Evolutionary conservation across 2,113 vertebrate species (phyloP), one percentile per base, ranked within the genome.

Genomic region (Percina caprodes): DNA sequence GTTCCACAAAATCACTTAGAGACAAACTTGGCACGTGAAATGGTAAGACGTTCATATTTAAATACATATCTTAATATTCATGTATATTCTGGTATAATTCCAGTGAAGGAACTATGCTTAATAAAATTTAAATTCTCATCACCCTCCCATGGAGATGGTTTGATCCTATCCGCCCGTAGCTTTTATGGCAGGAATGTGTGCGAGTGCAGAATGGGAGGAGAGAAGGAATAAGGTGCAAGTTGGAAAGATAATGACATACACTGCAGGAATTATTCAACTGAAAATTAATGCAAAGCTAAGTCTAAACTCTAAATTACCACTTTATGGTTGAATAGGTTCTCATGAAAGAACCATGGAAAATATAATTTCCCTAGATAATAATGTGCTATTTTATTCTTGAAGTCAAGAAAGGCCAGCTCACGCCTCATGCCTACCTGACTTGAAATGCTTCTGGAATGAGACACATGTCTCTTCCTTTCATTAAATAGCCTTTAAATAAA

Each of bases 121-220:
- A 33, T 58, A 2, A 24, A 67, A 74, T 68, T 1, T 14, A 2
- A 39, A 1, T 19, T n/a, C 9, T 5, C 13, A 21, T 19, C 1
- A 4, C 0, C 3, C 2, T 8, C 65, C 81, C 52, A 0, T 11
- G 1, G 12, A 85, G 35, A 71, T 94, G 91, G 92, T 92, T 82
- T 63, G 16, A 59, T 88, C 91, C 77, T 18, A 24, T 88, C 83
- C 73, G 87, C 92, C 90, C 56, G 74, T 92, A 86, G 90, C 82
- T 91, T 90, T 89, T 88, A 84, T 84, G 81, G 86, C 90, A 93
- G 91, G 90, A 94, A 94, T 93, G 92, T 91, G 80, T 78, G 82
- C 62, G 80, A 86, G 90, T 45, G 74, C 80, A 84, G 84, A 88
- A 71, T 67, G 88, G 86, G 91, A 87, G 92, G 92, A 89, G 90